Evolutionary conservation across 2,113 vertebrate species (phyloP), one percentile per base, ranked within the genome.

Genomic region (Pholis gunnellus): DNA sequence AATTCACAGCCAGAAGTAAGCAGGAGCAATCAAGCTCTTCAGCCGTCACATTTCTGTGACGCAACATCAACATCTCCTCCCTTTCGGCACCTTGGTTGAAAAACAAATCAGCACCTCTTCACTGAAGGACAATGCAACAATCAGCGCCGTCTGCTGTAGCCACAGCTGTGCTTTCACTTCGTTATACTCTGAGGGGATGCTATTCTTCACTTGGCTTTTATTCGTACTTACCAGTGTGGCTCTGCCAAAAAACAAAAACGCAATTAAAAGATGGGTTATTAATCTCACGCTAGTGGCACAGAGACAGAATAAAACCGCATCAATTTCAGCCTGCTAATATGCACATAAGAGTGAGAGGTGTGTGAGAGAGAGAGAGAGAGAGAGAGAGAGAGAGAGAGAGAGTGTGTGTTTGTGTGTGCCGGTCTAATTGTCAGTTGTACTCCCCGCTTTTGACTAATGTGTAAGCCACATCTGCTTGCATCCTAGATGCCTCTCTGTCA

Each of bases 261-360:
- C 87, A 92, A 94, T 94, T 93, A 94, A 94, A 93, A 88, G 66
- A 84, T 57, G 90, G 79, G 82, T 91, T 93, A 93, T 93, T 93
- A 94, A 94, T 93, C 89, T 91, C 71, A 81, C 73, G 91, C 91
- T 85, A 70, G 89, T 87, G 88, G 90, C 87, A 89, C 85, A 78
- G 54, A 81, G 85, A 68, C 78, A 81, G 88, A 92, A 91, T 83
- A 89, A 81, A 84, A 71, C 77, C 36, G 84, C 78, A 90, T 92
- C 88, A 52, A 91, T 92, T 91, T 89, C 85, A 79, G 72, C 54
- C 82, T 72, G 69, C 57, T 52, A 80, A 72, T 71, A 20, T 56
- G 67, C 78, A 87, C 72, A 73, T 4, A 8, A 25, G 78, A 86
- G 64, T 17, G 80, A 63, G 80, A 82, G 70, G 78, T 81, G 86